Base-by-base conservation (phyloP, 1,140 invertebrate genomes). In the Temnothorax curvispinosus region DNA sequence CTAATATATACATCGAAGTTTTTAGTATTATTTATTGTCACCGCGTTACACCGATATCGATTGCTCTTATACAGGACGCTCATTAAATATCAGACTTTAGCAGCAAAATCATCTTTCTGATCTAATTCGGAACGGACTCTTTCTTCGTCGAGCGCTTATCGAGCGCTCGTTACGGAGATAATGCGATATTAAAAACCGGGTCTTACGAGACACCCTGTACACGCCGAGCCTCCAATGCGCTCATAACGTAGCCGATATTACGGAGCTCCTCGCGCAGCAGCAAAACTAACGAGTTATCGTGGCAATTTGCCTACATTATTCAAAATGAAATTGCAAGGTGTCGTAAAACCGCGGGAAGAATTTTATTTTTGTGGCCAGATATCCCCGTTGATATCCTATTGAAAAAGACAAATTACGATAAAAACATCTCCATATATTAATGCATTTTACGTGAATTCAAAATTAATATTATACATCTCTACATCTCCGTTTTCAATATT, bases 141-240 rank as follows among this genome's bases (percentile, higher is more conserved):
- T 75, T 84, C 80, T 74, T 75, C 27, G 54, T 75, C 54, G 69
- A 62, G 67, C 47, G 69, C 69, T 84, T 84, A 84, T 84, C 69
- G 80, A 84, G 54, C 69, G 80, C 41, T 74, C 54, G 65, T 74
- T 84, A 38, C 13, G 41, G 54, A 58, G 80, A 84, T 75, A 84
- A 84, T 84, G 80, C 38, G 80, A 74, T 84, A 75, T 84, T 84
- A 84, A 84, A 84, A 84, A 84, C 69, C 54, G 27, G 8, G 54
- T 84, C 54, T 84, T 84, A 84, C 44, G 80, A 84, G 69, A 84
- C 69, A 84, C 41, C 13, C 4, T 21, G 18, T 84, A 75, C 32
- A 84, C 80, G 32, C 6, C 13, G 27, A 47, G 41, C 13, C 18
- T 75, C n/a, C 80, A 84, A 75, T 84, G 41, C 18, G 41, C 69